phyloP scores from a whole-genome alignment of 2,797 vertebrate species.

The Orientallactaga sibirica region DNA sequence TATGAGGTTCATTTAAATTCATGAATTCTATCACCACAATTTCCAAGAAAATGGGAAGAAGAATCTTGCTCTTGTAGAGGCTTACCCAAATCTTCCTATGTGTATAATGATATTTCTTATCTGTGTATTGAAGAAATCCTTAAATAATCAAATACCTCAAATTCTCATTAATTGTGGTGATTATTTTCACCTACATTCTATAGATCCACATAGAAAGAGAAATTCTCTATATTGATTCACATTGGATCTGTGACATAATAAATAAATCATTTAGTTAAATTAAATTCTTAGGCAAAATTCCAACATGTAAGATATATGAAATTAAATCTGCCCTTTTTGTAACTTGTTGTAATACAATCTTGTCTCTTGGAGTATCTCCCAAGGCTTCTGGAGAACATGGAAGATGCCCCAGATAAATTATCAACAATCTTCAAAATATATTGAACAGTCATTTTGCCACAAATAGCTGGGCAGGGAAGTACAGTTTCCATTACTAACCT shows the following conservation, averaged over 20 bases:
- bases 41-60: not conserved
- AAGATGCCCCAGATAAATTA: constrained; percentile 45
- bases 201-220: constrained; percentile 1
- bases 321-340: not conserved
- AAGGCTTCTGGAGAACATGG: not conserved
- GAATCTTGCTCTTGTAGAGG: not conserved
- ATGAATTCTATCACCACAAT: not conserved
- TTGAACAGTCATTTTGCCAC: constrained; percentile 61
- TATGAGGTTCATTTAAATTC: not conserved
- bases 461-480: constrained; percentile 56
- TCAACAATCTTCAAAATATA: constrained; percentile 60
- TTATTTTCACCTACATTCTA: constrained; percentile 48
- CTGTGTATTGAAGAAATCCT: not conserved
- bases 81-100: not conserved
- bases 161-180: constrained; percentile 7
- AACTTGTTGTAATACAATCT: not conserved
- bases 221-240: constrained; percentile 8
- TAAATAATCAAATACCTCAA: constrained; percentile 20
- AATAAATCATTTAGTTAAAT: not conserved
- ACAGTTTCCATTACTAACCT: constrained; percentile 61
- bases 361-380: constrained; percentile 46
- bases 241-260: not conserved
- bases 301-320: constrained; percentile 12
- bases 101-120: constrained; percentile 16
- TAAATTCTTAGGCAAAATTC: constrained; percentile 14